A percentile compares a stretch with the other conserved stretches of the same genome.
Conservation (phyloP, 2,113 vertebrate species). For the Tyto alba region DNA sequence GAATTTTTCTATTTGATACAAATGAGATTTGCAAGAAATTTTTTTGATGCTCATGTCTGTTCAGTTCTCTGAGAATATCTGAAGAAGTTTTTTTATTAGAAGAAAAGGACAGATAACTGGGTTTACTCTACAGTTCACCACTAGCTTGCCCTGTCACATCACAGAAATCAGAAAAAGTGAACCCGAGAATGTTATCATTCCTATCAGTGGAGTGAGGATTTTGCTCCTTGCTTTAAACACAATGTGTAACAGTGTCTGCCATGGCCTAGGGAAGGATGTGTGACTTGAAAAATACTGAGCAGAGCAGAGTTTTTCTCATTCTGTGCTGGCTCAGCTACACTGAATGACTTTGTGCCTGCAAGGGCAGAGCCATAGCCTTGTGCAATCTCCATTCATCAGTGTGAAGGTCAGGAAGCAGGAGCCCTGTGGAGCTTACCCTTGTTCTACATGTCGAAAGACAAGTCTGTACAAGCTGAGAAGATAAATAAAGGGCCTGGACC, state of each 20-base stretch:
- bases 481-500: background rate
- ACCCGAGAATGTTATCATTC: background rate
- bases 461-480: constrained; percentile 16
- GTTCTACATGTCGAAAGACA: constrained; percentile 3
- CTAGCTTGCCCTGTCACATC: background rate
- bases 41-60: background rate
- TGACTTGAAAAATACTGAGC: constrained; percentile 2
- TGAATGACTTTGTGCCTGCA: constrained; percentile 28
- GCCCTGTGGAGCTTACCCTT: constrained; percentile 26
- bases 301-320: background rate
- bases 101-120: background rate
- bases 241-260: background rate
- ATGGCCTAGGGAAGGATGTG: background rate
- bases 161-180: background rate
- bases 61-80: background rate
- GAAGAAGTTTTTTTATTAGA: background rate
- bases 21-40: background rate
- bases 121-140: background rate
- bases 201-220: background rate
- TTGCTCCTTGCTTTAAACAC: background rate
- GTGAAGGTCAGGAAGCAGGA: constrained; percentile 44
- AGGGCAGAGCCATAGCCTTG: constrained; percentile 15
- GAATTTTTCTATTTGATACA: background rate
- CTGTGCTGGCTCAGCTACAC: constrained; percentile 29
- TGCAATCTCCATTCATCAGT: constrained; percentile 45